phyloP scores from a whole-genome alignment of 2,113 vertebrate genomes.

The Gorsachius goisagi region DNA sequence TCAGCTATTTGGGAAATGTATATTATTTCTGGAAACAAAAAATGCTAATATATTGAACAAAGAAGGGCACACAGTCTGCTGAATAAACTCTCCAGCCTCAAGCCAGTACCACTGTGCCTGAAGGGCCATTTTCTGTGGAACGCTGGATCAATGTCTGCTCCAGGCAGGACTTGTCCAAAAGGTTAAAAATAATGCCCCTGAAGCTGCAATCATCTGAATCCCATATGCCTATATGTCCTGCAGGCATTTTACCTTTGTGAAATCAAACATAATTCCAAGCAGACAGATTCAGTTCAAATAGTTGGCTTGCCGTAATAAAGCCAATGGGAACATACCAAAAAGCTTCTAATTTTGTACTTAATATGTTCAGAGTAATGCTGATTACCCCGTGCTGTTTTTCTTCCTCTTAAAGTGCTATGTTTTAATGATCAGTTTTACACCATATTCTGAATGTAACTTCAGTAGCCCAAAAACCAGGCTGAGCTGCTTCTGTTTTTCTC shows the following conservation, averaged over 20 bases:
- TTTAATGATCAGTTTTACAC: not conserved
- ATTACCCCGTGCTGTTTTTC: not conserved
- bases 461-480: not conserved
- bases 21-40: not conserved
- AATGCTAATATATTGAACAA: not conserved
- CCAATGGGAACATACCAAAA: not conserved
- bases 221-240: not conserved
- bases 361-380: not conserved
- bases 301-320: not conserved
- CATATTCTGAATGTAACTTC: not conserved
- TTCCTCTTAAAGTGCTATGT: not conserved
- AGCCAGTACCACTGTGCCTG: not conserved
- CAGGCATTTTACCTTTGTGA: not conserved
- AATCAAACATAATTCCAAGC: not conserved
- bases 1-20: not conserved
- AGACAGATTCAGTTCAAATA: not conserved
- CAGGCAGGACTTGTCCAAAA: not conserved
- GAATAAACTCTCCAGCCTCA: not conserved
- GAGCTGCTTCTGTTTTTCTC: not conserved
- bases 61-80: not conserved
- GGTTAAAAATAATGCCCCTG: not conserved
- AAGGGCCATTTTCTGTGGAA: not conserved
- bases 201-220: not conserved
- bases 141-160: not conserved
- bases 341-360: not conserved